Percentiles rank a stretch among this genome's conserved stretches.
Conservation (phyloP, 2,113 vertebrate genomes). For the Oreochromis tanganicae region DNA sequence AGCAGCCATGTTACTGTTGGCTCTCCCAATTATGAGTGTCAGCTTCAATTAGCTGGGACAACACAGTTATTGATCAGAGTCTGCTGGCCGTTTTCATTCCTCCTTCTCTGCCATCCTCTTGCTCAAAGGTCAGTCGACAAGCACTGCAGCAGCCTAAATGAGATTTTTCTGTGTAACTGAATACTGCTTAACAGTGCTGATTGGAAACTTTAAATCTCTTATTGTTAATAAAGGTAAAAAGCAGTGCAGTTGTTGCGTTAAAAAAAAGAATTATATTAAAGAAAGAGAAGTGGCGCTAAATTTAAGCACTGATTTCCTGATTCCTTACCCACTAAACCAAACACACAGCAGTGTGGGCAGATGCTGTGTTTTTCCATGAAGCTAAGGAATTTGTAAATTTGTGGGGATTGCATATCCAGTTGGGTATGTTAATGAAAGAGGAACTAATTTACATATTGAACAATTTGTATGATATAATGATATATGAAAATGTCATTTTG, state of each 20-base stretch:
- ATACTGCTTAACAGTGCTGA: background rate
- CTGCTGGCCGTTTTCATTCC: background rate
- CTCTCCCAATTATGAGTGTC: conserved; percentile 53
- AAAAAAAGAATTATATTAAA: background rate
- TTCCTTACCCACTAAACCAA: background rate
- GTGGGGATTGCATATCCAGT: background rate
- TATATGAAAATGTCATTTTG: background rate
- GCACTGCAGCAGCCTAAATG: background rate
- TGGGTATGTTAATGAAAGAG: background rate
- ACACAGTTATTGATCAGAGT: conserved; percentile 56
- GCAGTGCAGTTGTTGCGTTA: background rate
- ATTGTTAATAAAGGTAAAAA: background rate
- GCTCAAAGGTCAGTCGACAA: conserved; percentile 26
- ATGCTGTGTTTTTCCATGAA: background rate
- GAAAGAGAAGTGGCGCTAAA: background rate
- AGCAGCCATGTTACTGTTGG: conserved; percentile 5
- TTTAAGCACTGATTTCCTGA: background rate
- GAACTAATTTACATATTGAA: background rate
- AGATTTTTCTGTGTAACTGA: background rate
- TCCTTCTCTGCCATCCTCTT: background rate
- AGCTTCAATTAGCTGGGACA: conserved; percentile 56
- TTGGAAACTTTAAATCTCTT: background rate
- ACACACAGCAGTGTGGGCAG: background rate
- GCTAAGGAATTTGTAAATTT: background rate
- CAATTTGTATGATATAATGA: background rate